Base-by-base conservation (phyloP, 2,888 invertebrate species). In the Pammene aurita region DNA sequence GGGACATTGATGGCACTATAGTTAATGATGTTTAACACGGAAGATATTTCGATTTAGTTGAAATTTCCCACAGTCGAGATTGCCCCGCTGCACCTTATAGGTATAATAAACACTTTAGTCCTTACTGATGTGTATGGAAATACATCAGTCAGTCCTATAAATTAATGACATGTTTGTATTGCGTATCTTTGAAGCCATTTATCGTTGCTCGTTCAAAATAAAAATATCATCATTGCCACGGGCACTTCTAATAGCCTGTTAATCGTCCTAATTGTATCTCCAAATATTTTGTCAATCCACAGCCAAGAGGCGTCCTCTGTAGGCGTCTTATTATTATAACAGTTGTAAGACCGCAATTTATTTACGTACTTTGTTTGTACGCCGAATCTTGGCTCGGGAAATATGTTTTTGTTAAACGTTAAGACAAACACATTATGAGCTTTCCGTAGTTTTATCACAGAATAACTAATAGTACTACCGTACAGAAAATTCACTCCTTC, bases 201-300 rank as follows among this genome's bases (percentile, higher is more conserved):
- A 35, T 35, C 35, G 7, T 35, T 11, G 11, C 38, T 57, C 18
- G 13, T 56, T 2, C 38, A 26, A 44, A 44, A 58, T 44, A 26
- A 58, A 58, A 58, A 42, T 57, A 57, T 42, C 41, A 1, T 9
- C 58, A 58, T 26, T 58, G 58, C 44, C 58, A 58, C 13, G 58
- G 44, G 1, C 58, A 44, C 26, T n/a, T 57, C 42, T 18, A 58
- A 58, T 44, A 18, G 26, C n/a, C 10, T 10, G 13, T 58, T 44
- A 42, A n/a, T 10, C 44, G 26, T 26, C 16, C 4, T 57, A 34
- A 44, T 44, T 44, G 34, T 26, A 26, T 26, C 18, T 13, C 16
- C 57, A 42, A 7, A 26, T 26, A 41, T 26, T 18, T 11, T 38
- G 56, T 10, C 58, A 58, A 13, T 11, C 16, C 18, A 4, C 16